A percentile compares a stretch with the other conserved stretches of the same genome.
phyloP scores from a whole-genome alignment of 2,113 vertebrate genomes.

The Pungitius pungitius region DNA sequence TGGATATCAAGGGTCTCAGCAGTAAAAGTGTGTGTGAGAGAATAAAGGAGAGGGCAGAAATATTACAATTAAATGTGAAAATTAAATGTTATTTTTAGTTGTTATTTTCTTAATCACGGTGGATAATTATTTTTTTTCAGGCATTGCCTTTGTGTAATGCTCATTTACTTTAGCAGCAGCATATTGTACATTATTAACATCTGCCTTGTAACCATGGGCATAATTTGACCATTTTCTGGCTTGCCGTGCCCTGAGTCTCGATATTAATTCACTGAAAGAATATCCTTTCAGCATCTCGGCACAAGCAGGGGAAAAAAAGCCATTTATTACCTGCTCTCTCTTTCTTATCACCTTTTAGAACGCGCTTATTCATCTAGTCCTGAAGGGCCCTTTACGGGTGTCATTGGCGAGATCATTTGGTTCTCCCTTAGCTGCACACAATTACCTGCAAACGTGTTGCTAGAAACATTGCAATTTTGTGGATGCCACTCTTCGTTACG shows the following conservation, averaged over 20 bases:
- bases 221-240: conserved; percentile 81
- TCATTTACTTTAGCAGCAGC: conserved; percentile 67
- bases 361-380: conserved; percentile 66
- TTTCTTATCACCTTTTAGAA: conserved; percentile 73
- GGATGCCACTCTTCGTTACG: conserved; percentile 21
- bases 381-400: conserved; percentile 67
- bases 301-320: conserved; percentile 44
- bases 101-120: conserved; percentile 20
- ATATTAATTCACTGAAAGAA: conserved; percentile 78
- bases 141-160: conserved; percentile 64
- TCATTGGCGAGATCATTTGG: conserved; percentile 58
- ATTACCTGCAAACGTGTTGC: conserved; percentile 35
- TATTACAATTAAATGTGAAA: neutral
- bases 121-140: conserved; percentile 62
- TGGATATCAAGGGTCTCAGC: conserved; percentile 38
- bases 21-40: neutral
- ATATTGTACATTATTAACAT: conserved; percentile 76
- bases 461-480: conserved; percentile 16
- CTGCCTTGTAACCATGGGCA: conserved; percentile 68
- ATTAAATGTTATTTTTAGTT: conserved; percentile 15
- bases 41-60: neutral
- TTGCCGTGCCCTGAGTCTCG: conserved; percentile 56
- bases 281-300: conserved; percentile 60
- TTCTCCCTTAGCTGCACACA: conserved; percentile 42
- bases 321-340: conserved; percentile 70